A percentile compares a stretch with the other conserved stretches of the same genome.
Conservation (phyloP, 1,140 invertebrate genomes). For the Caerostris darwini region DNA sequence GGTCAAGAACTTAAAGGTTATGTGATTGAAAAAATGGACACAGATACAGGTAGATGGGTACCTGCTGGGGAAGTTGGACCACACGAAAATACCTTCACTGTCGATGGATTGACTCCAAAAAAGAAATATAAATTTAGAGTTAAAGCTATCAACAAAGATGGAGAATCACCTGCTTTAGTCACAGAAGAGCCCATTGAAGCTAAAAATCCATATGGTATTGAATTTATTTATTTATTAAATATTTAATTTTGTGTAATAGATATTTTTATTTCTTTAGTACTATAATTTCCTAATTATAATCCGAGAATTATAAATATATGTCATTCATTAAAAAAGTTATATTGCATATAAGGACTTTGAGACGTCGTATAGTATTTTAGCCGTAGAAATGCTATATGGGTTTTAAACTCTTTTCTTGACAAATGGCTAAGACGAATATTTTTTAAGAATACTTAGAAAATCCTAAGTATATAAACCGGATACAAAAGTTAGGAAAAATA, state of each 20-base stretch:
- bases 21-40: constrained; percentile 96
- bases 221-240: not conserved
- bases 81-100: constrained; percentile 90
- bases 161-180: constrained; percentile 96
- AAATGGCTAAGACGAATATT: too few relatives aligned
- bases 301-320: too few relatives aligned
- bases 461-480: too few relatives aligned
- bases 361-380: too few relatives aligned
- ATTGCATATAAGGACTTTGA: too few relatives aligned
- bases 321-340: too few relatives aligned
- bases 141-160: constrained; percentile 98
- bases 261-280: not conserved
- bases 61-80: constrained; percentile 92
- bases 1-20: constrained; percentile 97
- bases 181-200: constrained; percentile 88
- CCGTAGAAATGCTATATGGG: too few relatives aligned
- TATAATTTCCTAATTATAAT: too few relatives aligned
- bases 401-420: too few relatives aligned
- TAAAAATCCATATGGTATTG: constrained; percentile 81
- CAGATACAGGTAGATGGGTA: constrained; percentile 95
- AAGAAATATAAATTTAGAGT: constrained; percentile 99
- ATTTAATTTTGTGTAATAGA: not conserved
- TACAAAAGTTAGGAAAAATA: too few relatives aligned
- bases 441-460: too few relatives aligned
- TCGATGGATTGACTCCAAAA: constrained; percentile 97